Base-by-base conservation (phyloP, 2,113 vertebrate genomes). In the Cheirogaleus medius region DNA sequence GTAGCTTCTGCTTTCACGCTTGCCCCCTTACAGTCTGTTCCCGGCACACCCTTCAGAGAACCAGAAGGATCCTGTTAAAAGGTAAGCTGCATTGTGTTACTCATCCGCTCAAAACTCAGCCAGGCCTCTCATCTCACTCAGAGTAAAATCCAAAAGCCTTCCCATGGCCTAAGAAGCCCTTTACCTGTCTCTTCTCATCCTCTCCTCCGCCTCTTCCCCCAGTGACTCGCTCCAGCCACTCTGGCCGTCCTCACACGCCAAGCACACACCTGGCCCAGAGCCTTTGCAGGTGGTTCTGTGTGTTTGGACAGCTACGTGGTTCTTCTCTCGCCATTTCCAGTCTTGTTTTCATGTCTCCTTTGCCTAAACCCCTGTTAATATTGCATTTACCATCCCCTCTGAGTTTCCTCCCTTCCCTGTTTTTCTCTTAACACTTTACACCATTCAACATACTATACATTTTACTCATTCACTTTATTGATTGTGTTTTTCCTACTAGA, bases 141-240 rank as follows among this genome's bases (percentile, higher is more conserved):
- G n/a, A 34, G 23, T 18, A 27, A 52, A 39, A 68, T 76, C n/a
- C n/a, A 23, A 25, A 54, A 15, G 49, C 73, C 73, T 64, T 15
- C 18, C 6, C 23, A 8, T 11, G 42, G 17, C 25, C 74, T 49
- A 17, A 29, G 49, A 49, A 56, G 58, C 39, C 87, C 25, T 10
- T 25, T 4, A 8, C 8, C 11, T 34, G 3, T 47, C 42, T 71
- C 12, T 47, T 34, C 74, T n/a, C 56, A 5, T 37, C 73, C 1
- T 32, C 37, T 29, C 13, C 1, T 3, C 3, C n/a, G 32, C 63
- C 2, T 32, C 69, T 29, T 25, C 1, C 8, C 8, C 42, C 9
- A 23, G 3, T 1, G 1, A 23, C n/a, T 32, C 14, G 9, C 27
- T 49, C 58, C 7, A 39, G 20, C 32, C 20, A 8, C 68, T 10